Base-by-base conservation (phyloP, 2,113 vertebrate genomes). In the Proteles cristata region DNA sequence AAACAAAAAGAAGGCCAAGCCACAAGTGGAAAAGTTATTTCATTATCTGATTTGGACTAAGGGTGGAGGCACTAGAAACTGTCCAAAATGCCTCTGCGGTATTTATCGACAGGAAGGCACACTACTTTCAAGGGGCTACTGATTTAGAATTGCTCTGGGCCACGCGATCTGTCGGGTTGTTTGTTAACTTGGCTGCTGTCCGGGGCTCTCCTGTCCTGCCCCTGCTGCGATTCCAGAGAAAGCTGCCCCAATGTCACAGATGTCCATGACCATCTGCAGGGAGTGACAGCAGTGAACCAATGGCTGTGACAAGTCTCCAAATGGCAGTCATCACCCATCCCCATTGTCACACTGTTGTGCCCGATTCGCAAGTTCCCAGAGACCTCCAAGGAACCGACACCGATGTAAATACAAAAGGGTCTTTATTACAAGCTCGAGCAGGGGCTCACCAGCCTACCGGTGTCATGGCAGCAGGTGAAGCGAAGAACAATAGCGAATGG, bases 111-210 rank as follows among this genome's bases (percentile, higher is more conserved):
- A 33, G 16, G 28, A 73, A 50, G 73, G 15, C 15, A 16, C 19
- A 4, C 12, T 50, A 9, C 7, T 33, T 84, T 63, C 61, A 35
- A 68, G 86, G 39, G 48, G 26, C 43, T 10, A 33, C 50, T 8
- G 15, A 19, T 25, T 11, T 3, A 53, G 74, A 28, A 2, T 11
- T 1, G 1, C 28, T 68, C 63, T 15, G 0, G 17, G 77, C 11
- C 8, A 0, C 2, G 23, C 11, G 11, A 17, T 23, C 33, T 19
- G 0, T 1, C 5, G 35, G 28, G 11, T 26, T 10, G 26, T 12
- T 48, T 21, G 48, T 11, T 8, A 17, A 19, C 23, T 2, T 0
- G 45, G 43, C 5, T 35, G 39, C 26, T 15, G 1, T 80, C 68
- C 0, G 0, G 7, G 28, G 7, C 7, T 28, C n/a, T 19, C 26